These are phyloP conservation scores for Luffia ferchaultella DNA, from an alignment of 2,888 invertebrate species.

Conservation along the genomic window DNA sequence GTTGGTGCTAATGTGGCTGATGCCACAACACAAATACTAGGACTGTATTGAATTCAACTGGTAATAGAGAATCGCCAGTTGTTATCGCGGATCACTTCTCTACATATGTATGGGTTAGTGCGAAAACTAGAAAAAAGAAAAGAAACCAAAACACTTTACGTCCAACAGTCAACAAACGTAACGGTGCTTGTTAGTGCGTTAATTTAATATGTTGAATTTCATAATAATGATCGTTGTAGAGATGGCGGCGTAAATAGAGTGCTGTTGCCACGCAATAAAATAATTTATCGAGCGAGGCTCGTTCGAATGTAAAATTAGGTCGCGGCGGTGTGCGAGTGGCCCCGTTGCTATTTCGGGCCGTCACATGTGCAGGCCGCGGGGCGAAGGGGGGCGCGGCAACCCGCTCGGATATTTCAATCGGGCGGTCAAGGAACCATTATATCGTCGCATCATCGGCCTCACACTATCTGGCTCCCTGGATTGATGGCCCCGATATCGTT, in stretches of 20 bases:
- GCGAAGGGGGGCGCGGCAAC: constrained; percentile 16
- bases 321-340: not conserved
- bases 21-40: no score
- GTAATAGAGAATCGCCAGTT: no score
- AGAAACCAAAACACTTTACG: no score
- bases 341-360: not conserved
- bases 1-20: no score
- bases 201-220: not conserved
- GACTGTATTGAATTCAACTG: no score
- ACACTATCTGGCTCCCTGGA: constrained; percentile 49
- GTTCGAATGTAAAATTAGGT: not conserved
- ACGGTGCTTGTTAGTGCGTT: not conserved
- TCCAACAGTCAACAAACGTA: not conserved
- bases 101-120: no score
- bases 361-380: constrained; percentile 14
- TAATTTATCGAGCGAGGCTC: not conserved
- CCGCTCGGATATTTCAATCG: constrained; percentile 41
- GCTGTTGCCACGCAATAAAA: not conserved
- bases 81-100: no score
- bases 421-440: constrained; percentile 47
- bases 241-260: not conserved
- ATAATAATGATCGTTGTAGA: not conserved
- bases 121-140: no score
- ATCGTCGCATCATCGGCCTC: constrained; percentile 32
- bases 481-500: constrained; percentile 49